Percentiles rank a stretch among this genome's conserved stretches.
Evolutionary conservation across 1,140 invertebrate genomes (phyloP).

Genomic region (Drosophila ananassae): DNA sequence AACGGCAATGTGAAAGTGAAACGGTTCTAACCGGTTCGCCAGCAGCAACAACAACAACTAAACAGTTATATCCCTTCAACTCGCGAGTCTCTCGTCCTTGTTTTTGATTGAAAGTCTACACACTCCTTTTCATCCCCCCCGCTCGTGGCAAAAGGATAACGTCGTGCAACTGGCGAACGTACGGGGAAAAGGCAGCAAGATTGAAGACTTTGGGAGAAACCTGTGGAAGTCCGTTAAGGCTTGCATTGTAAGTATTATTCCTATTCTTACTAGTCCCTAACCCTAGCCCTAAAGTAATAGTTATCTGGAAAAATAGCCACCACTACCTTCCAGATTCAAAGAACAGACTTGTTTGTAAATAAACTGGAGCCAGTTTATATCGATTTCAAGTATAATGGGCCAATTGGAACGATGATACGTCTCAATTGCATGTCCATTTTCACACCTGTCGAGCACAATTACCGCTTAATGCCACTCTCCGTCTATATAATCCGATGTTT

Average conservation of each 20-base stretch:
- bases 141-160: conserved; percentile 25
- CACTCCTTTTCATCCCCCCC: conserved; percentile 2
- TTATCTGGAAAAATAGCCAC: no score
- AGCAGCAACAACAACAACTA: conserved; percentile 5
- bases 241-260: conserved; percentile 82
- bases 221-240: conserved; percentile 84
- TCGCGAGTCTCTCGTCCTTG: neutral
- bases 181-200: conserved; percentile 83
- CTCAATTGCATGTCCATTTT: conserved; percentile 25
- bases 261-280: neutral
- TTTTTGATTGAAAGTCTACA: neutral
- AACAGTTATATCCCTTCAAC: conserved; percentile 17
- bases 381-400: neutral
- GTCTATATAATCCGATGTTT: conserved; percentile 37
- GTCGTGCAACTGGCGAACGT: conserved; percentile 77
- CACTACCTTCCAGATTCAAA: neutral
- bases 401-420: neutral
- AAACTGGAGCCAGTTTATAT: neutral
- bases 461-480: conserved; percentile 36
- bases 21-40: conserved; percentile 21
- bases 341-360: conserved; percentile 11
- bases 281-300: no score
- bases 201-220: conserved; percentile 84
- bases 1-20: conserved; percentile 65
- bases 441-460: conserved; percentile 51